Base-by-base conservation (phyloP, 1,140 invertebrate species). In the Thalassaphorura encarpata region DNA sequence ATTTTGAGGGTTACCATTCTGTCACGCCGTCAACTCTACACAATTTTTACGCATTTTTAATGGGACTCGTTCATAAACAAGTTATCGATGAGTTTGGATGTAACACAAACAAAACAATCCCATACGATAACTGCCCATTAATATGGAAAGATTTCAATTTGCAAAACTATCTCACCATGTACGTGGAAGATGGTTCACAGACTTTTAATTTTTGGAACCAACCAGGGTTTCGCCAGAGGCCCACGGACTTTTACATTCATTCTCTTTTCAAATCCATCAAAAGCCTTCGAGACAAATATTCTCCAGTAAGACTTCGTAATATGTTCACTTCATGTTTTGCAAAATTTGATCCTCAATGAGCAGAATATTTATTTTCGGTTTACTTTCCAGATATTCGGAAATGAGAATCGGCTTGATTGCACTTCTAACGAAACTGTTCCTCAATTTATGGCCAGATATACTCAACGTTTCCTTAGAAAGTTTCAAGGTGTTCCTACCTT, bases 111-210 rank as follows among this genome's bases (percentile, higher is more conserved):
- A 45, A 41, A 41, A 29, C 6, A 4, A 21, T 41, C 4, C n/a
- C 43, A 2, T 55, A 16, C 18, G 53, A 48, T 18, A 6, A 11
- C 21, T 72, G 69, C 52, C 56, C 69, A 5, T 73, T 77, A 42
- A 69, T 77, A 16, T 78, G 76, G 76, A 75, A 76, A 43, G 66
- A 73, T 42, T 77, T 72, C 63, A 68, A 69, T 2, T 28, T 64
- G 0, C 47, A 64, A 27, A 73, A 74, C 1, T 78, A 76, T 54
- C 42, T 69, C n/a, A 78, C 77, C 11, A 65, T 75, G 27, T 76
- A 71, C 49, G 70, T 69, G 4, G 77, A 78, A 66, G 76, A 78
- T 55, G 67, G 68, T 1, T 57, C 59, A 21, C 75, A 75, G 24
- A 72, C 71, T 23, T 71, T 75, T 8, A 77, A 76, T 64, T 76